phyloP scores from a whole-genome alignment of 2,113 vertebrate species.

The Felis chaus region DNA sequence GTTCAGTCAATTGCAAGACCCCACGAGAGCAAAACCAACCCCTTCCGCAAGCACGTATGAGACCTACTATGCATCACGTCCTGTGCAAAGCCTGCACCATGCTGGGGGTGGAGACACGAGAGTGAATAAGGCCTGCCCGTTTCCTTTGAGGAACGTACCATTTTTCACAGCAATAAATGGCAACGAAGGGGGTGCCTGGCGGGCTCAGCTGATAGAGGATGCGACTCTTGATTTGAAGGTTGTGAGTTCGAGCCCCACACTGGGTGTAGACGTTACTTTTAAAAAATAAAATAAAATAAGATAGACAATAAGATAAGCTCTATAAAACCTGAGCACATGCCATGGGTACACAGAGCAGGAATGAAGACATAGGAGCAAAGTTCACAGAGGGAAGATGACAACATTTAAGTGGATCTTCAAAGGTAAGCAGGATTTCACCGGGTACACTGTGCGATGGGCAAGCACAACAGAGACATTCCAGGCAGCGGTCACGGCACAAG shows the following conservation, averaged over 20 bases:
- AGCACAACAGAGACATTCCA: neutral
- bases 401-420: neutral
- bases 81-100: neutral
- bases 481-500: neutral
- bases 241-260: no score
- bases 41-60: neutral
- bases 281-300: neutral
- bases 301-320: rapidly evolving
- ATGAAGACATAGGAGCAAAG: neutral
- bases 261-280: no score
- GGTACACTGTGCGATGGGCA: rapidly evolving
- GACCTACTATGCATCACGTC: neutral
- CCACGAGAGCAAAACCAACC: no score
- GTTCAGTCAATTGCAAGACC: neutral
- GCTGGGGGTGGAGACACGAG: neutral
- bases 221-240: no score
- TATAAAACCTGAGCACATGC: neutral
- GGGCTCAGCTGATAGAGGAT: neutral
- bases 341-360: neutral
- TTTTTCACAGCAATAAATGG: neutral
- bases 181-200: neutral
- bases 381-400: neutral
- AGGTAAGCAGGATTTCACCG: no score
- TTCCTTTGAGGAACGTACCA: neutral
- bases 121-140: neutral